A percentile compares a stretch with the other conserved stretches of the same genome.
Conservation (phyloP, 35 echinoderm and acorn worm species). For the Lytechinus pictus region DNA sequence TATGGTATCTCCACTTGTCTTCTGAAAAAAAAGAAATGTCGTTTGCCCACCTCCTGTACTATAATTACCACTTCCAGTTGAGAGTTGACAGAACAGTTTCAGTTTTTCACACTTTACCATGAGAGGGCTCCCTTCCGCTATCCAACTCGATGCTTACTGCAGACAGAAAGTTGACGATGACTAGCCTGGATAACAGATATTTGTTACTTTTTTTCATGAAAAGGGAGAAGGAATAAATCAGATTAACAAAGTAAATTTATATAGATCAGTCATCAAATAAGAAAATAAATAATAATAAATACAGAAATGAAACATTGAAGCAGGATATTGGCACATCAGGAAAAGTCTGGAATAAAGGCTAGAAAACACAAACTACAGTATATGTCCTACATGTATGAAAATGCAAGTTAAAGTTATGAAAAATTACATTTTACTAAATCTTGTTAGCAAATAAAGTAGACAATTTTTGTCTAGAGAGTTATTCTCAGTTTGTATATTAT, state of each 20-base stretch:
- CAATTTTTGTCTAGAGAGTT: too few species aligned
- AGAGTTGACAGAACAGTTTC: neutral
- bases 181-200: neutral
- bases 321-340: neutral
- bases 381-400: neutral
- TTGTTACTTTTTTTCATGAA: neutral
- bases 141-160: neutral
- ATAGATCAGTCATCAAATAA: neutral
- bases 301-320: neutral
- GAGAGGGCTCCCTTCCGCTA: neutral
- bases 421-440: neutral
- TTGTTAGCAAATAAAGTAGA: too few species aligned
- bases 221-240: neutral
- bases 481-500: neutral
- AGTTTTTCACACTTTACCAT: neutral
- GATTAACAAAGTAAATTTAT: neutral
- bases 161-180: neutral
- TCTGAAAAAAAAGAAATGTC: neutral
- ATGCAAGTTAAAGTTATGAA: neutral
- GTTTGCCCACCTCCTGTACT: neutral
- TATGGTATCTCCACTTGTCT: neutral
- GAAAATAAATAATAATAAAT: neutral
- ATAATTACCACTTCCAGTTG: slow-evolving; percentile 12
- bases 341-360: neutral
- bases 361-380: neutral